Evolutionary conservation across 2,797 vertebrate genomes (phyloP).

Genomic region (Tympanoctomys barrerae): DNA sequence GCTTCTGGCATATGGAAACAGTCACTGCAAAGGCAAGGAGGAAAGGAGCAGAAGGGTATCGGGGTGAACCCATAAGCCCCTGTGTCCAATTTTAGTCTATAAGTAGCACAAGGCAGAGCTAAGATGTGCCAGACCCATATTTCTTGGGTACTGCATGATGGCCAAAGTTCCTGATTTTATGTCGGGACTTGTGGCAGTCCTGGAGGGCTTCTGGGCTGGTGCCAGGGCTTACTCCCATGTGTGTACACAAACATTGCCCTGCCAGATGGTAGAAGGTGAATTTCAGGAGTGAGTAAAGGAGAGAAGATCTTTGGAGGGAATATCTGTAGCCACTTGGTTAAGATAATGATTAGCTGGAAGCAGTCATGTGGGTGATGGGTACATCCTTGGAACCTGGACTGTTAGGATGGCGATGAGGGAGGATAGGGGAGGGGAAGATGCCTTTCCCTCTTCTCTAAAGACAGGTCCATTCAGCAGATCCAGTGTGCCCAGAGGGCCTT

Average conservation of each 20-base stretch:
- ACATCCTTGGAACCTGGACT: neutral
- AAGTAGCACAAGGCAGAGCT: neutral
- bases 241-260: neutral
- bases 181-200: neutral
- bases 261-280: neutral
- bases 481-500: neutral
- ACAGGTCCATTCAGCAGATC: neutral
- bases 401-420: neutral
- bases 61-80: neutral
- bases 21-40: neutral
- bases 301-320: neutral
- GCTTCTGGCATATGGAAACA: neutral
- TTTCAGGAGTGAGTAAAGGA: neutral
- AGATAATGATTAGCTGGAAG: neutral
- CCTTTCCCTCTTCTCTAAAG: neutral
- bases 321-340: neutral
- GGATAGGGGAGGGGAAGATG: neutral
- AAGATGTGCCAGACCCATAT: neutral
- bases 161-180: neutral
- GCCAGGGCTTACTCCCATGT: neutral
- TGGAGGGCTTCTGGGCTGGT: neutral
- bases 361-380: neutral
- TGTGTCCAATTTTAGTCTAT: neutral
- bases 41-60: neutral
- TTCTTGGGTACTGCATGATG: neutral